Evolutionary conservation across 2,797 vertebrate genomes (phyloP).

Genomic region (Tauraco hartlaubi): DNA sequence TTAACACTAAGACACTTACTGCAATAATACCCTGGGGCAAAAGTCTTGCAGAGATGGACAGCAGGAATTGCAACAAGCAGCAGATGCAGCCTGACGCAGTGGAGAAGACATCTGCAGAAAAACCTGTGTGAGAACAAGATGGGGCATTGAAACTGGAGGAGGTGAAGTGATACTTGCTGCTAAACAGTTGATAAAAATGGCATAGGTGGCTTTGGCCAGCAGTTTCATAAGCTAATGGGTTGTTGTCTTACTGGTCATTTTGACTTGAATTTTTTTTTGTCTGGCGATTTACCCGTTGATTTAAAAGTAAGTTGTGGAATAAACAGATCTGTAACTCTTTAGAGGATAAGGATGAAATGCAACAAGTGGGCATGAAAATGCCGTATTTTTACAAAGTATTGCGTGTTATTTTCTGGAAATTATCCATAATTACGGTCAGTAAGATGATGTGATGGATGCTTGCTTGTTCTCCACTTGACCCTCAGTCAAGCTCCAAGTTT

Average conservation of each 20-base stretch:
- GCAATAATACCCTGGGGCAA: not conserved
- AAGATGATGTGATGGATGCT: not conserved
- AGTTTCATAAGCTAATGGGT: not conserved
- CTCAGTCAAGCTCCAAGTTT: not conserved
- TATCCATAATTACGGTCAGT: not conserved
- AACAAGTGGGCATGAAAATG: not conserved
- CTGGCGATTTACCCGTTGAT: not conserved
- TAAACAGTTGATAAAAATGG: not conserved
- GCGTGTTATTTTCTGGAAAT: not conserved
- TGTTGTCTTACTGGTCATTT: accelerated
- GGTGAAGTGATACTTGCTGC: not conserved
- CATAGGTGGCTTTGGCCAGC: too few relatives aligned
- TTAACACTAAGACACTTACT: not conserved
- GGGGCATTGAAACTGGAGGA: not conserved
- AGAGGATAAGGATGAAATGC: not conserved
- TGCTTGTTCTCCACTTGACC: not conserved
- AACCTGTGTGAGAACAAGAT: not conserved
- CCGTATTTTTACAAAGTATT: not conserved
- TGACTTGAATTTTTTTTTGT: not conserved
- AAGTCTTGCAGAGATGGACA: not conserved
- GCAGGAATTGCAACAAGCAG: not conserved
- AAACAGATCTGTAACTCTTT: not conserved
- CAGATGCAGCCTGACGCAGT: not conserved
- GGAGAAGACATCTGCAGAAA: not conserved
- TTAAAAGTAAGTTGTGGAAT: not conserved